Evolutionary conservation across 1,140 invertebrate species (phyloP).

Genomic region (Eufriesea mexicana): DNA sequence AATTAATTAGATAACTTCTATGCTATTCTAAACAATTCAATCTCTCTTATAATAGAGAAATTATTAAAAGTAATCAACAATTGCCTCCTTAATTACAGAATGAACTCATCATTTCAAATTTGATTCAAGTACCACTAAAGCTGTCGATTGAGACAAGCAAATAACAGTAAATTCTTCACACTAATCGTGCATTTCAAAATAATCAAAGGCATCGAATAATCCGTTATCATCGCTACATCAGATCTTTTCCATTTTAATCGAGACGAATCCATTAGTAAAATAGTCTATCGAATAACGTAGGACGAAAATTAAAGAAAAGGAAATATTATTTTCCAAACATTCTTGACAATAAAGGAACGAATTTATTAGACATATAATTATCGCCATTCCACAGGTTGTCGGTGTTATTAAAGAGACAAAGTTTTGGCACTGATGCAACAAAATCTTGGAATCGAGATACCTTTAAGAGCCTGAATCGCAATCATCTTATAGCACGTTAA

Average conservation of each 20-base stretch:
- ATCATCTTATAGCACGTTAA: slow-evolving; percentile 6
- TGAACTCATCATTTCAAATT: too few relatives aligned
- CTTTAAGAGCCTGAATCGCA: slow-evolving; percentile 14
- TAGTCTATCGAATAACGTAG: not conserved
- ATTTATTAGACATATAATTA: slow-evolving; percentile 8
- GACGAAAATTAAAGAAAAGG: too few relatives aligned
- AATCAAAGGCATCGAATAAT: too few relatives aligned
- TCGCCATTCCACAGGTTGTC: slow-evolving; percentile 31
- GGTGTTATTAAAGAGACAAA: slow-evolving; percentile 47
- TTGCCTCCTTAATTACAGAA: too few relatives aligned
- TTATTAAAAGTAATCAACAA: too few relatives aligned
- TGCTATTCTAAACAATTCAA: too few relatives aligned
- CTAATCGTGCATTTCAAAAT: too few relatives aligned
- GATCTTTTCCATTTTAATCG: not conserved
- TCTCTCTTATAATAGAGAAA: too few relatives aligned
- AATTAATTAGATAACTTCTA: too few relatives aligned
- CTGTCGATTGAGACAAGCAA: too few relatives aligned
- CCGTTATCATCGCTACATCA: not conserved
- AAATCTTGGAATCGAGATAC: slow-evolving; percentile 34
- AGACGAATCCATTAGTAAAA: not conserved
- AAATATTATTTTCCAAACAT: not conserved
- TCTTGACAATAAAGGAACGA: not conserved
- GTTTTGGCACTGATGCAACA: slow-evolving; percentile 34
- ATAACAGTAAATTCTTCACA: too few relatives aligned
- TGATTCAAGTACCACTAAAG: too few relatives aligned